phyloP scores from a whole-genome alignment of 2,888 invertebrate genomes.

The Lasiommata megera region DNA sequence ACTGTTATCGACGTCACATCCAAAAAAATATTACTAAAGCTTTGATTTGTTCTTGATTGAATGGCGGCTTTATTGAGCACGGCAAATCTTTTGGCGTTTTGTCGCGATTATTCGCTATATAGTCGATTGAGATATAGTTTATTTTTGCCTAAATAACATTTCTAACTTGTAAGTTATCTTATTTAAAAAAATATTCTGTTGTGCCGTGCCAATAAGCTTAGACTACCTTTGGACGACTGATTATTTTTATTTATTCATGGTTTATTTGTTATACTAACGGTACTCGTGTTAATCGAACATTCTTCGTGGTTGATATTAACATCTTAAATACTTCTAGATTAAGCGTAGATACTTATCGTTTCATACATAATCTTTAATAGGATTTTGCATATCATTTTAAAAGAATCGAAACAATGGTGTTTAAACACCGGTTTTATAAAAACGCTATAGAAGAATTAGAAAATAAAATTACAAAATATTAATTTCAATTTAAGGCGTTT shows the following conservation, averaged over 20 bases:
- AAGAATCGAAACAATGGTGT: conserved; percentile 26
- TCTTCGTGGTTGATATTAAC: background rate
- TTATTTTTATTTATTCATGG: conserved; percentile 28
- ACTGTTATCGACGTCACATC: conserved; percentile 49
- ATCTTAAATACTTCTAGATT: conserved; percentile 17
- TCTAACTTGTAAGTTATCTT: conserved; percentile 11
- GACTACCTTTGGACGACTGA: conserved; percentile 31
- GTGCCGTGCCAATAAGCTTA: conserved; percentile 29
- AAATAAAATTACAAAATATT: conserved; percentile 30
- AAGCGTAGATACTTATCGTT: conserved; percentile 34
- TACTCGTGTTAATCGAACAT: conserved; percentile 39
- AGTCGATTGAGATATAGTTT: conserved; percentile 21
- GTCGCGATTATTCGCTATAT: conserved; percentile 23
- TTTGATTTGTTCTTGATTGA: conserved; percentile 77
- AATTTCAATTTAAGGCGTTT: conserved; percentile 55
- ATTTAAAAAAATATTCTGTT: conserved; percentile 18
- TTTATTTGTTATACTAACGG: conserved; percentile 36
- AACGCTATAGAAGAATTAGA: conserved; percentile 38
- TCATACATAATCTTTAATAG: conserved; percentile 61
- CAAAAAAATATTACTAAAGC: conserved; percentile 58
- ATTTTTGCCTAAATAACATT: conserved; percentile 20
- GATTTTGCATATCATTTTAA: conserved; percentile 66
- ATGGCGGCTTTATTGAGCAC: conserved; percentile 66
- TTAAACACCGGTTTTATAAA: conserved; percentile 29
- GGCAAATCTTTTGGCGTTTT: conserved; percentile 44